phyloP scores from a whole-genome alignment of 2,113 vertebrate species.

The Corythoichthys intestinalis region DNA sequence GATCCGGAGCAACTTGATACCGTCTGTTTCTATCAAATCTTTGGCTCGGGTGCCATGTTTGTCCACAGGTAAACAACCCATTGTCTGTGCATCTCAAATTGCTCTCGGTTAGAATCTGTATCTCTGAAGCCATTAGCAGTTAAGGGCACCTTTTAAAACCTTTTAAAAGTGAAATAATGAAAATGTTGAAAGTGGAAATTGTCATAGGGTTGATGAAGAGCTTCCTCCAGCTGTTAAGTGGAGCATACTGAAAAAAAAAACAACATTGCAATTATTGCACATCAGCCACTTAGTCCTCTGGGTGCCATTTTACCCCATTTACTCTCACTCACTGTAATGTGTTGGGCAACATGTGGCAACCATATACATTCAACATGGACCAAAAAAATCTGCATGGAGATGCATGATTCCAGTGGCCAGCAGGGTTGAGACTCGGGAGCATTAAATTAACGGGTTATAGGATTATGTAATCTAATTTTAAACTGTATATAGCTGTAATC shows the following conservation, averaged over 20 bases:
- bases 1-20: slow-evolving; percentile 55
- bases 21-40: slow-evolving; percentile 30
- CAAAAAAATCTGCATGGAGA: background rate
- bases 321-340: background rate
- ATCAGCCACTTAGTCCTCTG: slow-evolving; percentile 1
- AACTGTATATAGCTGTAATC: no score
- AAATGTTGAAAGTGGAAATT: slow-evolving; percentile 21
- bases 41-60: slow-evolving; percentile 19
- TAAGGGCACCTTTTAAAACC: slow-evolving; percentile 59
- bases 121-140: slow-evolving; percentile 55
- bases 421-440: no score
- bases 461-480: no score
- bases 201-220: slow-evolving; percentile 21
- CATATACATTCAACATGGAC: background rate
- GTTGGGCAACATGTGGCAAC: background rate
- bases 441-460: no score
- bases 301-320: background rate
- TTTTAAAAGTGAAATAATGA: slow-evolving; percentile 47
- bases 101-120: slow-evolving; percentile 33
- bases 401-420: background rate
- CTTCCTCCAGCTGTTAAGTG: slow-evolving; percentile 43
- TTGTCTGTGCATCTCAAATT: slow-evolving; percentile 38
- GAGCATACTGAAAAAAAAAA: slow-evolving; percentile 15
- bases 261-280: slow-evolving; percentile 16
- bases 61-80: slow-evolving; percentile 38